phyloP scores from a whole-genome alignment of 2,113 vertebrate genomes.

The Ptilorrhoa leucosticta region DNA sequence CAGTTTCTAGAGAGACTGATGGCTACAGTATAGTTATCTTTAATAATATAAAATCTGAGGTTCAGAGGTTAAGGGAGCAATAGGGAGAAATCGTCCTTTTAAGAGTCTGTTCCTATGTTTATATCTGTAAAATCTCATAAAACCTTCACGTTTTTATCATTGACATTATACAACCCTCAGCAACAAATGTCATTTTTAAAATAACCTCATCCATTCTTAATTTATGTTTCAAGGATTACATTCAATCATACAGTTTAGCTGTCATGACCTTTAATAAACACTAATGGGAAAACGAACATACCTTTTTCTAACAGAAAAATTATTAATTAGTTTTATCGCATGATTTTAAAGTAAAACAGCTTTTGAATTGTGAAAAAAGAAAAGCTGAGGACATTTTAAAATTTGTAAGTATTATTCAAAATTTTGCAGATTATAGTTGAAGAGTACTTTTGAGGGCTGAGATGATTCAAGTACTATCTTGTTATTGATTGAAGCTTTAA shows the following conservation, averaged over 20 bases:
- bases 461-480: background rate
- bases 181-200: background rate
- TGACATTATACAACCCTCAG: background rate
- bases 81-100: background rate
- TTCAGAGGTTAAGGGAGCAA: background rate
- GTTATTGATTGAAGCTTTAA: background rate
- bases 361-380: background rate
- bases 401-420: background rate
- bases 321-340: background rate
- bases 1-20: background rate
- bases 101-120: background rate
- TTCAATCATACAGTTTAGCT: background rate
- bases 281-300: background rate
- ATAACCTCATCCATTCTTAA: background rate
- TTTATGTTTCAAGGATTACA: background rate
- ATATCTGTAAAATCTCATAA: background rate
- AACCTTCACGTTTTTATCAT: background rate
- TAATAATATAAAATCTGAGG: background rate
- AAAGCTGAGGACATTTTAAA: background rate
- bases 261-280: background rate
- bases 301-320: background rate
- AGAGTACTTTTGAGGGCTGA: background rate
- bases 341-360: background rate
- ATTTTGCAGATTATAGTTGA: background rate
- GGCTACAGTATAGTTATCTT: background rate